phyloP scores from a whole-genome alignment of 2,888 invertebrate genomes.

The Andrena praecox region DNA sequence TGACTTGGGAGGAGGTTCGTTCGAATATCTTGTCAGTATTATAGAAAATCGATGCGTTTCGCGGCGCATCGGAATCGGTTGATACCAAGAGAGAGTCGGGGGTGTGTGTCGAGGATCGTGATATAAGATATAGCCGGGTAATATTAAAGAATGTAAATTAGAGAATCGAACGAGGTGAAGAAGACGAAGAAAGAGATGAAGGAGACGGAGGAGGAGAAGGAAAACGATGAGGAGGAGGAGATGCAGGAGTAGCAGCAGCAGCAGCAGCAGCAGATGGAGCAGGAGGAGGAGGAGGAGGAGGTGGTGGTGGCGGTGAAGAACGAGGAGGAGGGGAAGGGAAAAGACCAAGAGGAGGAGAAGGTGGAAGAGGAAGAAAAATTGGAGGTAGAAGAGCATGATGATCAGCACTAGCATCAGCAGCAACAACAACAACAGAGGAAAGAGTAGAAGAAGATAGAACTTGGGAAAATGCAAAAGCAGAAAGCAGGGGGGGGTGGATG shows the following conservation, averaged over 20 bases:
- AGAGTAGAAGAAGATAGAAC: conserved; percentile 1
- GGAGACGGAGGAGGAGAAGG: conserved; percentile 43
- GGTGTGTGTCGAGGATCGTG: conserved; percentile 26
- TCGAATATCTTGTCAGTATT: conserved; percentile 64
- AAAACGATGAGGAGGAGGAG: conserved; percentile 18
- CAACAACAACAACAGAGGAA: conserved; percentile 1
- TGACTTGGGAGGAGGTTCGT: conserved; percentile 85
- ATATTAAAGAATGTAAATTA: conserved; percentile 25
- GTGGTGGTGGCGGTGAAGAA: conserved; percentile 37
- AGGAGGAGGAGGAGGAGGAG: conserved; percentile 39
- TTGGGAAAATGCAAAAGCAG: not conserved
- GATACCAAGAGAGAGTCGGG: not conserved
- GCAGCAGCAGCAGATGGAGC: conserved; percentile 18
- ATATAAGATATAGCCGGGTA: conserved; percentile 2
- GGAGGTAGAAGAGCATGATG: conserved; percentile 4
- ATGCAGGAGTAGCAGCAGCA: not conserved
- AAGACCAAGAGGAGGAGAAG: conserved; percentile 49
- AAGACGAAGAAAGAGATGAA: conserved; percentile 29
- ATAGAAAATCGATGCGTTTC: conserved; percentile 17
- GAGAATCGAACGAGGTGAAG: conserved; percentile 48
- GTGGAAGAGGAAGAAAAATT: conserved; percentile 15
- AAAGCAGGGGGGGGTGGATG: not conserved
- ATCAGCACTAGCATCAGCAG: not conserved
- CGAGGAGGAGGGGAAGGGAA: conserved; percentile 12
- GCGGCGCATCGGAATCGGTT: not conserved